Evolutionary conservation across 2,113 vertebrate species (phyloP).

Genomic region (Cavia aperea): DNA sequence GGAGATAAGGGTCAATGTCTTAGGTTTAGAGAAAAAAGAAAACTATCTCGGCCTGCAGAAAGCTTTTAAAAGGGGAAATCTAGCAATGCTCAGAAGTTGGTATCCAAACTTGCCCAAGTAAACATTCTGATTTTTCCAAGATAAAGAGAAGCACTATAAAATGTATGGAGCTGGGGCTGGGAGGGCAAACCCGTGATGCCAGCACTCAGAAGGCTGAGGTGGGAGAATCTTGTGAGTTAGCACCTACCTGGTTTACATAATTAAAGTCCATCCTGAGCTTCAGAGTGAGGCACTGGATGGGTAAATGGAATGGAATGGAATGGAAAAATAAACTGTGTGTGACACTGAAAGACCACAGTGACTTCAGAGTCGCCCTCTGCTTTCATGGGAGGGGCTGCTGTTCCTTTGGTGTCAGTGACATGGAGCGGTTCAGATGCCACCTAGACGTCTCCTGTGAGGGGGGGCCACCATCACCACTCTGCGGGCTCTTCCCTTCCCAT

Average conservation of each 20-base stretch:
- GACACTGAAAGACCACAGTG: background rate
- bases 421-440: fast-evolving
- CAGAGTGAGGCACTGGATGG: background rate
- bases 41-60: background rate
- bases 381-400: fast-evolving
- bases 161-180: background rate
- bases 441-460: too few species aligned
- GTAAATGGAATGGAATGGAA: background rate
- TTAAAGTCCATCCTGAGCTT: background rate
- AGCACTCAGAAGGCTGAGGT: background rate
- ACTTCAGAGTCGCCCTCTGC: background rate
- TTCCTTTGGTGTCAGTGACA: background rate
- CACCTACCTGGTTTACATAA: background rate
- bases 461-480: too few species aligned
- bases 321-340: background rate
- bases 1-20: too few species aligned
- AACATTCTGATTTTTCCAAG: background rate
- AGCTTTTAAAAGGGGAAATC: background rate
- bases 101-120: background rate
- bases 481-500: too few species aligned
- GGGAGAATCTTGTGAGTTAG: background rate
- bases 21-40: background rate
- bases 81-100: too few species aligned
- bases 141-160: background rate
- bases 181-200: too few species aligned